These are phyloP conservation scores for Cephus nigrinus DNA, from an alignment of 2,888 invertebrate genomes.

Conservation along the genomic window DNA sequence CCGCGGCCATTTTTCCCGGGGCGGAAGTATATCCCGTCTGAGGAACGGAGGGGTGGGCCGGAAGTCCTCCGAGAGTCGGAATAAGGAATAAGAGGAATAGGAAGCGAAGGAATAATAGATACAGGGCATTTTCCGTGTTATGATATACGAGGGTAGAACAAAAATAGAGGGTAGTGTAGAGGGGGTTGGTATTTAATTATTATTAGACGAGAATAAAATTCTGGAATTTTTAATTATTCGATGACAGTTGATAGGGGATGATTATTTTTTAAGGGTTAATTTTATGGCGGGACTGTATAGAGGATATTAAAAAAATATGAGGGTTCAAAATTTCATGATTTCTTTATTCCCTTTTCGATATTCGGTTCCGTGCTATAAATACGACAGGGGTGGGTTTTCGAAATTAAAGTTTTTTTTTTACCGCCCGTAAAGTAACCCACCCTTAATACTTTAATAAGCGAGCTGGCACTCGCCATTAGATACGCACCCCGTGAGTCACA, in stretches of 20 bases:
- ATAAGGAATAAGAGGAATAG: background rate
- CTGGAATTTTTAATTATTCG: background rate
- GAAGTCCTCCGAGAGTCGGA: background rate
- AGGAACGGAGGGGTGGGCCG: background rate
- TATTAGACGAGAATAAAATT: background rate
- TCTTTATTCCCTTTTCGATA: background rate
- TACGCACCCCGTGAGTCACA: background rate
- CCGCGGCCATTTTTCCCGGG: background rate
- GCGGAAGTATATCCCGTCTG: background rate
- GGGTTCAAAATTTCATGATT: background rate
- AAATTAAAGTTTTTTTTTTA: slow-evolving; percentile 8
- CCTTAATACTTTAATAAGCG: background rate
- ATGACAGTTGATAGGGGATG: background rate
- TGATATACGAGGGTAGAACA: background rate
- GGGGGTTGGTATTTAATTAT: background rate
- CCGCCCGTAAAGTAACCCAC: background rate
- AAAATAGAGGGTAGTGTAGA: background rate
- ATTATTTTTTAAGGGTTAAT: background rate
- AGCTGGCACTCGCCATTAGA: background rate
- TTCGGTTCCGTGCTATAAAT: slow-evolving; percentile 8
- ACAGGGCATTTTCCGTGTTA: background rate
- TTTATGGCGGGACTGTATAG: background rate
- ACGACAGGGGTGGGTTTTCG: slow-evolving; percentile 12
- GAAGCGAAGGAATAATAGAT: background rate
- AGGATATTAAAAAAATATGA: background rate